These are phyloP conservation scores for Decapterus maruadsi DNA, from an alignment of 2,797 vertebrate species.

Conservation along the genomic window DNA sequence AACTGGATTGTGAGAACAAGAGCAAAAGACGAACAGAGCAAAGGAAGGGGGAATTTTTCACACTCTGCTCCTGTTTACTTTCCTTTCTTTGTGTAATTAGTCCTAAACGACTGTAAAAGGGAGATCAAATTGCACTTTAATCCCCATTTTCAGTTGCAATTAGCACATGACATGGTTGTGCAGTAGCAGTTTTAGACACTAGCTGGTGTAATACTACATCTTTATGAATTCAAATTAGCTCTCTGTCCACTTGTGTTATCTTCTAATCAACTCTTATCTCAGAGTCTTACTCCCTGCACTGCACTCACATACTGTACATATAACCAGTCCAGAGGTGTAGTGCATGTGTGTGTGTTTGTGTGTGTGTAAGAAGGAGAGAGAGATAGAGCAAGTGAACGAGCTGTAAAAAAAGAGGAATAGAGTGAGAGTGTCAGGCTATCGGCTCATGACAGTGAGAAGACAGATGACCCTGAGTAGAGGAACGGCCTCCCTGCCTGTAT, in stretches of 20 bases:
- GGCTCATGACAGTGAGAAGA: constrained; percentile 76
- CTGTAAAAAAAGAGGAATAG: constrained; percentile 46
- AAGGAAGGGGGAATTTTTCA: constrained; percentile 3
- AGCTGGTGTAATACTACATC: constrained; percentile 54
- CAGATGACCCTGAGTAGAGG: constrained; percentile 74
- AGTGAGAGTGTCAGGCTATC: constrained; percentile 57
- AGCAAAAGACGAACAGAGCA: constrained; percentile 2
- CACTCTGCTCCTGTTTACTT: constrained; percentile 15
- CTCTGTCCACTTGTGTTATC: constrained; percentile 42
- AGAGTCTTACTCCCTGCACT: constrained; percentile 13
- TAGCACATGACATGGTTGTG: constrained; percentile 15
- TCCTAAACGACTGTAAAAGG: constrained; percentile 17
- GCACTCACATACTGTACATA: constrained; percentile 5
- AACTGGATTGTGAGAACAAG: neutral
- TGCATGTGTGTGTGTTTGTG: constrained; percentile 16
- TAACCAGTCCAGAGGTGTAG: constrained; percentile 18
- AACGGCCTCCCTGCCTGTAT: constrained; percentile 75
- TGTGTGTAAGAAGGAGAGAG: neutral
- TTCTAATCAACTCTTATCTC: constrained; percentile 44
- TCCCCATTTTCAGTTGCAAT: constrained; percentile 32
- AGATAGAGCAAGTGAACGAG: neutral
- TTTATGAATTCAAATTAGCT: constrained; percentile 37
- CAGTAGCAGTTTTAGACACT: constrained; percentile 57
- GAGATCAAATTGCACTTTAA: constrained; percentile 36
- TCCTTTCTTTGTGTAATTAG: constrained; percentile 29